Evolutionary conservation across 53 echinoderm and acorn worm species (phyloP).

Genomic region (Temnopleurus reevesii): DNA sequence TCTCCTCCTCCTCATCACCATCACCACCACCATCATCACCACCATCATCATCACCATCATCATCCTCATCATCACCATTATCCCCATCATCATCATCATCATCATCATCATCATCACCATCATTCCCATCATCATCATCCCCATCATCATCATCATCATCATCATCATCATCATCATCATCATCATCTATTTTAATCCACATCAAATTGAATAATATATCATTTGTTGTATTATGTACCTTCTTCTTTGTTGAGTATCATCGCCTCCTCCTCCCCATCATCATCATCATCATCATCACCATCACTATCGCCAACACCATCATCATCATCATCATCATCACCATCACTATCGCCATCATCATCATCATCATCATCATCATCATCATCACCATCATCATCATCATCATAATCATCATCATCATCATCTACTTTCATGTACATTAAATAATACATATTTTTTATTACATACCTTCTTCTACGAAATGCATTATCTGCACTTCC

Average conservation of each 20-base stretch:
- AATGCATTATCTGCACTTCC: background rate
- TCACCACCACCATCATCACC: slow-evolving; percentile 48
- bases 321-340: slow-evolving; percentile 8
- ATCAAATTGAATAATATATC: background rate
- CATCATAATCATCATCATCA: slow-evolving; percentile 5
- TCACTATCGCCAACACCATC: background rate
- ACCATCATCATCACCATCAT: background rate
- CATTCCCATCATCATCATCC: background rate
- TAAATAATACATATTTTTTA: no score
- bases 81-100: background rate
- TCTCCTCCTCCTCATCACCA: background rate
- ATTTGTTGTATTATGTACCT: background rate
- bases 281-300: slow-evolving; percentile 9
- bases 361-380: slow-evolving; percentile 27
- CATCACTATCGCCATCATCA: slow-evolving; percentile 12
- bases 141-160: slow-evolving; percentile 51
- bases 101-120: slow-evolving; percentile 51
- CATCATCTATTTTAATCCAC: no score
- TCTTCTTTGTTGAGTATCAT: background rate
- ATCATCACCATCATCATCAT: slow-evolving; percentile 20
- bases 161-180: background rate
- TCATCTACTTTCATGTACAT: no score
- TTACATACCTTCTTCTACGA: no score
- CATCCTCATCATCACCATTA: no score
- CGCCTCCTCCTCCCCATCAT: no score